Base-by-base conservation (phyloP, 2,888 invertebrate genomes). In the Eupithecia tripunctaria region DNA sequence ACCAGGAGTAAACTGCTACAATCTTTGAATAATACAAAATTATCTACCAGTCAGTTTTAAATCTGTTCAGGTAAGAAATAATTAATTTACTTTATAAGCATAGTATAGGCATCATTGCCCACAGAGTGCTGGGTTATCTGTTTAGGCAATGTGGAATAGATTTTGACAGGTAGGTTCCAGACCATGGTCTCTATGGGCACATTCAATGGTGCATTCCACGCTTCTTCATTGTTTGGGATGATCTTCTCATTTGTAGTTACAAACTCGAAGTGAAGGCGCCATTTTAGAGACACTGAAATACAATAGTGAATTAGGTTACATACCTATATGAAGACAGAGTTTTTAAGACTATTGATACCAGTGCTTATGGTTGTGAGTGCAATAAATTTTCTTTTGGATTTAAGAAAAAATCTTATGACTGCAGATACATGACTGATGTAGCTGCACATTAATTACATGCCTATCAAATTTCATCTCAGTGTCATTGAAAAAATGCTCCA, bases 261-360 rank as follows among this genome's bases (percentile, higher is more conserved):
- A 94, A 99, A 99, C 91, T 99, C 99, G 90, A 99, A 99, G 90
- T 99, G 99, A 38, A 99, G 95, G 66, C 98, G 96, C 99, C 99
- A 99, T 86, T 96, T 96, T 70, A 99, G 94, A 70, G 97, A 97
- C 12, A 99, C 98, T 96, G 94, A 79, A 95, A 79, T 77, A 51
- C 10, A 51, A 21, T 51, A 51, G 10, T 51, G n/a, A n/a, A 47
- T 41, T n/a, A 18, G n/a, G 4, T 43, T 6, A 43, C n/a, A 43
- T 41, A 41, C 14, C 38, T 38, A 38, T 38, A 5, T 41, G 38
- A 38, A 14, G 38, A 38, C 12, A 29, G 29, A 29, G 29, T 29
- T 4, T 29, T 29, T 29, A 29, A 36, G 36, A 41, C 41, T 15
- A 41, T 41, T 0, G 41, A 0, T 41, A 43, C 18, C 18, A 18